Conservation (phyloP, 2,888 invertebrate genomes). For the Eupithecia abbreviata region DNA sequence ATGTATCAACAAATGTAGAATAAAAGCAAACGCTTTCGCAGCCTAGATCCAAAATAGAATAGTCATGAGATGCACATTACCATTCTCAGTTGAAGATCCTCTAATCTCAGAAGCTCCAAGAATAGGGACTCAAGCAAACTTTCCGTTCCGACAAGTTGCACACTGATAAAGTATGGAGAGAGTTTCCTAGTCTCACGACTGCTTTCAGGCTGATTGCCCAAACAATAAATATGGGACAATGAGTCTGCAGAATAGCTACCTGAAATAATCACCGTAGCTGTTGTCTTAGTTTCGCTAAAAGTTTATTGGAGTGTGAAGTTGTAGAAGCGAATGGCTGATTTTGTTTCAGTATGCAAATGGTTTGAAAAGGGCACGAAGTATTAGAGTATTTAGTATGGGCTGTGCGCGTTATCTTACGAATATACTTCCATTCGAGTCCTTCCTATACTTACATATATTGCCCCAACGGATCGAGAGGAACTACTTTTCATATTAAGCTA, state of each 20-base stretch:
- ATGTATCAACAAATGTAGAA: not conserved
- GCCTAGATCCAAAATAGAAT: not conserved
- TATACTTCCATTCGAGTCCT: too few relatives aligned
- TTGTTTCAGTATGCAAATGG: not conserved
- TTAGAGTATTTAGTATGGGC: too few relatives aligned
- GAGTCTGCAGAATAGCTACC: conserved; percentile 46
- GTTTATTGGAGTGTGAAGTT: conserved; percentile 10
- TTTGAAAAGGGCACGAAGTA: too few relatives aligned
- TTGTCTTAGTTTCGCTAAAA: not conserved
- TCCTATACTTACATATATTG: too few relatives aligned
- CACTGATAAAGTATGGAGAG: conserved; percentile 36
- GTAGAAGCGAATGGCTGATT: not conserved
- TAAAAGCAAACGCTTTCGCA: not conserved
- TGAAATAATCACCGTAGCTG: conserved; percentile 15
- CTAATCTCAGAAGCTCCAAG: conserved; percentile 10
- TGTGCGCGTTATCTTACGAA: too few relatives aligned
- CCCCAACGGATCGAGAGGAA: too few relatives aligned
- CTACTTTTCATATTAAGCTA: too few relatives aligned
- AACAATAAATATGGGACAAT: conserved; percentile 67
- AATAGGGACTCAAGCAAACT: conserved; percentile 33
- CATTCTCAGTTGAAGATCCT: not conserved
- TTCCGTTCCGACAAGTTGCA: conserved; percentile 42
- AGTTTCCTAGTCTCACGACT: conserved; percentile 45
- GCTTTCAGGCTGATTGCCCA: conserved; percentile 74
- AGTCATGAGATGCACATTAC: not conserved